These are phyloP conservation scores for Cephus cinctus DNA, from an alignment of 1,140 invertebrate species.

Conservation along the genomic window DNA sequence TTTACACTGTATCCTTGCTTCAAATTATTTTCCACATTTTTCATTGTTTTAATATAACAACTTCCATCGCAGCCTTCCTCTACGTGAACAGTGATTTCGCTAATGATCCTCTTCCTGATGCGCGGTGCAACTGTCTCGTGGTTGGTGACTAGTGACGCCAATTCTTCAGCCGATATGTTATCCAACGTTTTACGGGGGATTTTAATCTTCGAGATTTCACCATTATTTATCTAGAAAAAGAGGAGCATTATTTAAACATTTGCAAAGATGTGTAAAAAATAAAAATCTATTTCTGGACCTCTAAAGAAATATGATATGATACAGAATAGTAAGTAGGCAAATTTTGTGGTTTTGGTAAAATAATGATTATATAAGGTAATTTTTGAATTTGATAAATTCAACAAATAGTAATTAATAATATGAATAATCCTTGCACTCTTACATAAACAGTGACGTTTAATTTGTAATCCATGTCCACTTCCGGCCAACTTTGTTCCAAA, in stretches of 20 bases:
- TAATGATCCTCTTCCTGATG: constrained; percentile 22
- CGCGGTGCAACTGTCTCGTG: constrained; percentile 23
- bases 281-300: constrained; percentile 12
- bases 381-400: too few relatives aligned
- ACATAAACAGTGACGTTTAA: constrained; percentile 67
- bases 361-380: too few relatives aligned
- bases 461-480: constrained; percentile 71
- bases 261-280: too few relatives aligned
- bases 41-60: constrained; percentile 29
- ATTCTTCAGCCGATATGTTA: constrained; percentile 56
- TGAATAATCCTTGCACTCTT: too few relatives aligned
- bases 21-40: too few relatives aligned
- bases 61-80: constrained; percentile 27
- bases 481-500: constrained; percentile 77
- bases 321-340: too few relatives aligned
- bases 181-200: constrained; percentile 57
- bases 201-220: constrained; percentile 55
- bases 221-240: constrained; percentile 58
- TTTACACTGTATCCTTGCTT: too few relatives aligned
- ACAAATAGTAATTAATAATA: too few relatives aligned
- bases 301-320: constrained; percentile 10
- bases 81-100: constrained; percentile 24
- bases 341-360: too few relatives aligned
- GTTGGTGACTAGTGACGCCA: constrained; percentile 56
- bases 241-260: too few relatives aligned